Percentiles rank a stretch among this genome's conserved stretches.
Conservation (phyloP, 2,888 invertebrate species). For the Phaedon cochleariae region DNA sequence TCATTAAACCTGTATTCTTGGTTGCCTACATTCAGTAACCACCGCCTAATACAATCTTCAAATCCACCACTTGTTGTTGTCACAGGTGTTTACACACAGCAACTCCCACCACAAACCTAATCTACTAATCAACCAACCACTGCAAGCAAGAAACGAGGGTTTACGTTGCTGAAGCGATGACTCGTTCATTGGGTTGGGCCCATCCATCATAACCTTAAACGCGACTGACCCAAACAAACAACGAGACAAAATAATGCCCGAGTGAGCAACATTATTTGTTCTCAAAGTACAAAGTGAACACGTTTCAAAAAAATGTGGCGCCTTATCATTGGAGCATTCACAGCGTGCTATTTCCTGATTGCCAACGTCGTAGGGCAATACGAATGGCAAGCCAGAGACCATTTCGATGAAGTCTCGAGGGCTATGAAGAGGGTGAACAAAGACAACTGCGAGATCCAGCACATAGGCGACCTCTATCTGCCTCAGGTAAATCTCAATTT, state of each 20-base stretch:
- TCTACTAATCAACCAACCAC: no score
- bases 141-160: background rate
- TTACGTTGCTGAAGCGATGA: no score
- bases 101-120: background rate
- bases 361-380: constrained; percentile 78
- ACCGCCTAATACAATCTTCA: background rate
- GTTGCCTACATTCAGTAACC: no score
- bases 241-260: constrained; percentile 5
- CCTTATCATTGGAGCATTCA: constrained; percentile 8
- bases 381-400: constrained; percentile 91
- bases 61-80: background rate
- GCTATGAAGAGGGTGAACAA: constrained; percentile 83
- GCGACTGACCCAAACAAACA: constrained; percentile 4
- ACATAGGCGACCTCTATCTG: constrained; percentile 83
- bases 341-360: constrained; percentile 40
- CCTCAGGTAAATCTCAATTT: constrained; percentile 64
- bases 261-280: background rate
- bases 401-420: constrained; percentile 87
- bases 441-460: constrained; percentile 91
- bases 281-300: background rate
- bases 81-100: background rate
- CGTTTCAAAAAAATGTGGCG: constrained; percentile 12
- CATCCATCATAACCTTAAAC: background rate
- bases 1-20: no score
- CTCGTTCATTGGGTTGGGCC: constrained; percentile 42